Base-by-base conservation (phyloP, 2,888 invertebrate genomes). In the Loripinus fragilis region DNA sequence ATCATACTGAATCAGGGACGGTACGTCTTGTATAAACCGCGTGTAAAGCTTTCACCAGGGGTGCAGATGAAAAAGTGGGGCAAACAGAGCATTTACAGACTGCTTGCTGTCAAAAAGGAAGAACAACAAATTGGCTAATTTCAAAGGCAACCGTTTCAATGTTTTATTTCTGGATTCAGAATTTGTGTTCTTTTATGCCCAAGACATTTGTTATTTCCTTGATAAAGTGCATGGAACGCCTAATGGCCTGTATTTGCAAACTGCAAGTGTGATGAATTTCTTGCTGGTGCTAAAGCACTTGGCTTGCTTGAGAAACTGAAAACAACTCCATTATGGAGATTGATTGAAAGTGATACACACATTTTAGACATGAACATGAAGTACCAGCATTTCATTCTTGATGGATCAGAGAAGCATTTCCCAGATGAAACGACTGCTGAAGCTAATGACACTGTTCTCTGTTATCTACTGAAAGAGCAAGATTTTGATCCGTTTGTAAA, bases 221-320 rank as follows among this genome's bases (percentile, higher is more conserved):
- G 41, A 71, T 17, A 68, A 67, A 38, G 66, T 52, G 10, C 66
- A 75, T 41, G 73, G 69, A 23, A 48, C 50, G 12, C n/a, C 50
- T 42, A 81, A 78, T 38, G 69, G 41, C 52, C 74, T 28, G 60
- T 73, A 17, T 52, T 66, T 20, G n/a, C n/a, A 35, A 76, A 78
- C 66, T 23, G 72, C 12, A 33, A 79, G 23, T 67, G 69, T 28
- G 48, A 66, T 12, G 65, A 72, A 60, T 72, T 70, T 41, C 12
- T 80, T 20, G 77, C 77, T 38, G 69, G 68, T 1, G 41, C 67
- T 23, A 81, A 79, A 70, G 77, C 80, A 12, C 70, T 84, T 28
- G 79, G 81, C 12, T 55, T 82, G 17, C 28, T 84, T 23, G 33
- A 38, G n/a, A 71, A 78, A 30, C 48, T 78, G 30, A 55, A 78